A percentile compares a stretch with the other conserved stretches of the same genome.
Conservation (phyloP, 2,797 vertebrate genomes). For the Parauchenoglanis punctatus region DNA sequence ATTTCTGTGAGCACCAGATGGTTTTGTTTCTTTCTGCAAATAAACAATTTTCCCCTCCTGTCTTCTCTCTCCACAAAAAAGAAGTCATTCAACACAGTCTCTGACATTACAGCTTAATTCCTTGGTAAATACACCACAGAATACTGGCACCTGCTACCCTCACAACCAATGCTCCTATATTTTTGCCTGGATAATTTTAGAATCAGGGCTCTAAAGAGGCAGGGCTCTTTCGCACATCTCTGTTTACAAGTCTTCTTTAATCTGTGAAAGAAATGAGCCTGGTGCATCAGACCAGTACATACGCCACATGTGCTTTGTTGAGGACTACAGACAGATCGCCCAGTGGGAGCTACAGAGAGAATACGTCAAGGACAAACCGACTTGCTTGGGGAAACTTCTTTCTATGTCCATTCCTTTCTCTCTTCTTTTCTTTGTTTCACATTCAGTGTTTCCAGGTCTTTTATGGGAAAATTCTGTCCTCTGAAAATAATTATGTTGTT, state of each 20-base stretch:
- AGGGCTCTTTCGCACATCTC: slow-evolving; percentile 53
- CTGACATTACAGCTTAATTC: slow-evolving; percentile 69
- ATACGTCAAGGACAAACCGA: slow-evolving; percentile 52
- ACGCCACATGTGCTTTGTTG: slow-evolving; percentile 22
- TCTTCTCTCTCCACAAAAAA: slow-evolving; percentile 29
- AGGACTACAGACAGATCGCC: slow-evolving; percentile 40
- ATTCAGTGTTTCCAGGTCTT: slow-evolving; percentile 3
- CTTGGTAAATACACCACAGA: slow-evolving; percentile 59
- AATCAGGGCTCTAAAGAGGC: slow-evolving; percentile 39
- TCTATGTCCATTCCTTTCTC: slow-evolving; percentile 31
- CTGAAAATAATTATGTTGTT: slow-evolving; percentile 23
- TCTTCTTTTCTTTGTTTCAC: slow-evolving; percentile 29
- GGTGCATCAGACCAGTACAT: slow-evolving; percentile 28
- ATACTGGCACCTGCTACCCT: slow-evolving; percentile 63
- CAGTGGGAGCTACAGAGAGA: slow-evolving; percentile 21
- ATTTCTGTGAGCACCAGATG: slow-evolving; percentile 57
- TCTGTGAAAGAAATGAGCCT: slow-evolving; percentile 45
- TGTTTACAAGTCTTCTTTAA: slow-evolving; percentile 57
- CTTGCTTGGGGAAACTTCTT: slow-evolving; percentile 45
- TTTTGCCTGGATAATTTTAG: slow-evolving; percentile 41
- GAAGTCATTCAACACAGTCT: slow-evolving; percentile 54
- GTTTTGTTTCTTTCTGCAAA: slow-evolving; percentile 54
- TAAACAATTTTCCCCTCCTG: slow-evolving; percentile 47
- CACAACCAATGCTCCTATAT: slow-evolving; percentile 18
- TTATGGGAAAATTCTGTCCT: slow-evolving; percentile 22